Evolutionary conservation across 2,888 invertebrate species (phyloP), one percentile per base, ranked within the genome.

Genomic region (Anoplius nigerrimus): DNA sequence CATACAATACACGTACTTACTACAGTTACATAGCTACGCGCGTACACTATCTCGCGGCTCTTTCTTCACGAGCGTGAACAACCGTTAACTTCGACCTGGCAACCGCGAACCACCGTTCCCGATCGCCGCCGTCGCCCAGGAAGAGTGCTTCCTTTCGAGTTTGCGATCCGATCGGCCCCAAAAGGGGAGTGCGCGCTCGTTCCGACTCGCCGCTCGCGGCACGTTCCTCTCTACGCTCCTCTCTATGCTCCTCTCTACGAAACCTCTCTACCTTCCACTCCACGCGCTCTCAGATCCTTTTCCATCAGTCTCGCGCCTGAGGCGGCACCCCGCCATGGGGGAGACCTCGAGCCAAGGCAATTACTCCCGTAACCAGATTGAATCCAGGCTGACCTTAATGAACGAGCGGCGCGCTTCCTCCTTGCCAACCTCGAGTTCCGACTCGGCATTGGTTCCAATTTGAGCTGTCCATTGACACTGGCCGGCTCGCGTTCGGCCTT

Each of bases 51-150:
- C n/a, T n/a, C 22, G 34, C 52, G 42, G 66, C 27, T 55, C 27
- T 18, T 54, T 60, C 63, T 48, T 48, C 48, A 66, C 46, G n/a
- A 56, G 15, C 16, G 11, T 20, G 54, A 78, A 75, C 70, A 78
- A 86, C 85, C 86, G 85, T 85, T 86, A 85, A 76, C 78, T 83
- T 80, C 79, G 78, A 84, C 86, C 76, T 86, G 82, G 86, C 86
- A 85, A 85, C 86, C 77, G 76, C 61, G 69, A 71, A 72, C 45
- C 53, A 58, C 56, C 57, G 64, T 62, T 60, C 57, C 60, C 58
- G 63, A 68, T 71, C 62, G 27, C 45, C 46, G 24, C 34, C 48
- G 46, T 18, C 43, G 46, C 42, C 34, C 65, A 54, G 59, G 62
- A 74, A 59, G 56, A 77, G 27, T 21, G 15, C 24, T 24, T 53